Base-by-base conservation (phyloP, 2,113 vertebrate species). In the Seriola rivoliana region DNA sequence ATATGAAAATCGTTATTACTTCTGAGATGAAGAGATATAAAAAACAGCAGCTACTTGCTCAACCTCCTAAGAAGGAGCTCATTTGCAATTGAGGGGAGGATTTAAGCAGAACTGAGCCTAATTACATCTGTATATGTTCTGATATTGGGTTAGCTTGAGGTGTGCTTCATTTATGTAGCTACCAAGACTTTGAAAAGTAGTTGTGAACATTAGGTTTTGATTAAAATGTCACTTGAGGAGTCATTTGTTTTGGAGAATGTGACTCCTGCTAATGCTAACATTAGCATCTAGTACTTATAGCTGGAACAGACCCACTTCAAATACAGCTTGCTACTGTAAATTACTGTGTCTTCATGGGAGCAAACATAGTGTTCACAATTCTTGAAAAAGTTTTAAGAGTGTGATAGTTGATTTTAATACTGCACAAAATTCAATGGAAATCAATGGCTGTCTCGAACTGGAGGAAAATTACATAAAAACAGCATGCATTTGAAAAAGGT, bases 1-100 rank as follows among this genome's bases (percentile, higher is more conserved):
- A 78, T 68, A 74, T 79, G 55, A 75, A 80, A 89, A 74, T 70
- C 75, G 75, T 80, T 85, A 87, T 25, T 67, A 57, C 36, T 76
- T 59, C 59, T 63, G 38, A 40, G 84, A 87, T 88, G 81, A 85
- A 42, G 29, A 46, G 67, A 77, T 73, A 69, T 11, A 44, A 55
- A 62, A 36, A 42, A 4, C 44, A 54, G 36, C 54, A 68, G 63
- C 11, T 11, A 14, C 10, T 65, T 78, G 16, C 19, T 25, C 60
- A 44, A 14, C 60, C 75, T 73, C 54, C 69, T 48, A 58, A 62
- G 54, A 38, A 54, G 50, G 21, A 67, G 23, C 50, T 60, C 50
- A 59, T 86, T 78, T 71, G 21, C 72, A 32, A 62, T 23, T 17
- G 40, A 29, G 11, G 29, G 57, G 42, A 58, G 17, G 50, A 40